These are phyloP conservation scores for Omphaloscelis lunosa DNA, from an alignment of 2,888 invertebrate genomes.

Conservation along the genomic window DNA sequence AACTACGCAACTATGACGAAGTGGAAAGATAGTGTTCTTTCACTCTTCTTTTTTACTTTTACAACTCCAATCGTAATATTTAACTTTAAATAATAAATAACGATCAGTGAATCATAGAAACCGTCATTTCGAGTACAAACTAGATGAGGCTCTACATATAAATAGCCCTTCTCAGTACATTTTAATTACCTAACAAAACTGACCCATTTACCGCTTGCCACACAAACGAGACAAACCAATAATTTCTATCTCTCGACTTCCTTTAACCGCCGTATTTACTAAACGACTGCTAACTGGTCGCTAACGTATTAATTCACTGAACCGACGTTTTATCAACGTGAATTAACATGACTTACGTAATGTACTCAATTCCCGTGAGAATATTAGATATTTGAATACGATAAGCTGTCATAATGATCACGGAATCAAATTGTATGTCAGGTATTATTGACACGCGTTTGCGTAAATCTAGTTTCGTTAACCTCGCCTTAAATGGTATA, in stretches of 20 bases:
- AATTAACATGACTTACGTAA: constrained; percentile 52
- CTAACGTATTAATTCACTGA: constrained; percentile 52
- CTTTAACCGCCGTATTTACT: constrained; percentile 31
- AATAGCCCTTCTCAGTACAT: constrained; percentile 9
- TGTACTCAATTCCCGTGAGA: constrained; percentile 50
- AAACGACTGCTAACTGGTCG: constrained; percentile 42
- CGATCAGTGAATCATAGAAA: background rate
- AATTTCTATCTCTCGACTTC: constrained; percentile 46
- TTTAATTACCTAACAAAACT: constrained; percentile 40
- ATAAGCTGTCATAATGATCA: constrained; percentile 47
- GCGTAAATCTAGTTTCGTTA: constrained; percentile 21
- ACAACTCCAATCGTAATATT: background rate
- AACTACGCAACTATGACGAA: no score
- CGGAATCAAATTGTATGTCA: constrained; percentile 46
- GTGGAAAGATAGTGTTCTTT: no score
- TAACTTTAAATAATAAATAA: no score
- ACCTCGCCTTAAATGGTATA: constrained; percentile 11
- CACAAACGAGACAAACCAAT: constrained; percentile 47
- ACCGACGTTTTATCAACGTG: constrained; percentile 27
- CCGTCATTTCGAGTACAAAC: background rate
- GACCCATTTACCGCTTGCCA: constrained; percentile 37
- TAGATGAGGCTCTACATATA: constrained; percentile 3
- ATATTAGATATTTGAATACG: constrained; percentile 52
- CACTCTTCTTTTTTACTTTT: background rate
- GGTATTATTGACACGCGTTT: constrained; percentile 26